Percentiles rank a stretch among this genome's conserved stretches.
Evolutionary conservation across 2,113 vertebrate species (phyloP).

Genomic region (Thinocorus orbignyianus): DNA sequence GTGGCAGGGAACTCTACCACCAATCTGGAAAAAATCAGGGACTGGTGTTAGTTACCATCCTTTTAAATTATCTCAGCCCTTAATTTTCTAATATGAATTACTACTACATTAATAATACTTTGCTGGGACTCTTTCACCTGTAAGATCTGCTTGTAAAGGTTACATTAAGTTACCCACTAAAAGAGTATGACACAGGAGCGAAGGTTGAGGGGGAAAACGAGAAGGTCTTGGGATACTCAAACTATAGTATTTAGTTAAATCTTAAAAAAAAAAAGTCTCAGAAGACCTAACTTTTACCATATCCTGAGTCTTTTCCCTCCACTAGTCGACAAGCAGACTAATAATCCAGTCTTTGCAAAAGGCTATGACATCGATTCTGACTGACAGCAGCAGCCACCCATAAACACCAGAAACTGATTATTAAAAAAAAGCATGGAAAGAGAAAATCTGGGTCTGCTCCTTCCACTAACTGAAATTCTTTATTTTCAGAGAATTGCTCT

Average conservation of each 20-base stretch:
- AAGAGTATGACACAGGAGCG: background rate
- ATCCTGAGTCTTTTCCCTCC: background rate
- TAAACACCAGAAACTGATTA: background rate
- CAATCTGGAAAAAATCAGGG: slow-evolving; percentile 46
- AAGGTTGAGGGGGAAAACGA: background rate
- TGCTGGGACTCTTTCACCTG: background rate
- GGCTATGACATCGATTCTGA: background rate
- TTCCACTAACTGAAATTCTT: background rate
- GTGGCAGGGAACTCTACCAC: slow-evolving; percentile 75
- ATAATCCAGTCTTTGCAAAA: background rate
- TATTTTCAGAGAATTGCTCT: background rate
- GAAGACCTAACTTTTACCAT: background rate
- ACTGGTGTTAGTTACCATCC: background rate
- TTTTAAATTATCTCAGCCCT: background rate
- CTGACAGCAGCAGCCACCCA: background rate
- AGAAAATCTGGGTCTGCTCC: background rate
- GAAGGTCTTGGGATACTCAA: background rate
- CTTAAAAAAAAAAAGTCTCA: background rate
- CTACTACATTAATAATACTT: background rate
- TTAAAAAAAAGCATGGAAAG: background rate
- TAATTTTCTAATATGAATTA: background rate
- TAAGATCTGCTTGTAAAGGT: background rate
- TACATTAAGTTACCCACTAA: background rate
- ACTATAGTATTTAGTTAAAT: background rate
- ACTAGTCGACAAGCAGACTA: background rate